Evolutionary conservation across 2,113 vertebrate genomes (phyloP), one percentile per base, ranked within the genome.

Genomic region (Atlantisia rogersi): DNA sequence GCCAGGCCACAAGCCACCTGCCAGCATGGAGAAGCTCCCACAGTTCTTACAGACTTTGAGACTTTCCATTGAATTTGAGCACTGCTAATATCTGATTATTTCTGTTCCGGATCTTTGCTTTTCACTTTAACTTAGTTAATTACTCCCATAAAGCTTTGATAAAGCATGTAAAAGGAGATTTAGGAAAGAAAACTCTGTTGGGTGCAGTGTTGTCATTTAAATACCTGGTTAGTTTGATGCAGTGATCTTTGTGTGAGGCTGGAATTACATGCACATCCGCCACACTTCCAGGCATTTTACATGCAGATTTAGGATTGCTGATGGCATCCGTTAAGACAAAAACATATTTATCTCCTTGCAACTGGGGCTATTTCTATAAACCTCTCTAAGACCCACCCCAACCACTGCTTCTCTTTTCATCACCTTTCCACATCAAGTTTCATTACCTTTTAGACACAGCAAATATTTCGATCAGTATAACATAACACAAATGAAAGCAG

Each of bases 11-110:
- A 3, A 35, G 53, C 62, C 78, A 20, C 52, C 56, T 37, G 1
- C 2, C 32, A 50, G 56, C 5, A 2, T 1, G 1, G 20, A 63
- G 29, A 35, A 35, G n/a, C 40, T 58, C 39, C 17, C 25, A 11
- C 1, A 1, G n/a, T 12, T 37, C n/a, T 46, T 35, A 68, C 28
- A 31, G 56, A 20, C 64, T 60, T 78, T 32, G 55, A 81, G 26
- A 68, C 22, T 28, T 71, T 16, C 32, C 2, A 1, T 58, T 24
- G 29, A 53, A 84, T 82, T 21, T 52, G 15, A 80, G 29, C 20
- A 31, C 12, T 2, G 2, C 11, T 83, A 20, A 4, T 56, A 86
- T 6, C 2, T 4, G 37, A 28, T 88, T 56, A 52, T 39, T 87
- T 75, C 65, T n/a, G 10, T 35, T 59, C 42, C 35, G n/a, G 82